Base-by-base conservation (phyloP, 2,113 vertebrate species). In the Gymnarchus niloticus region DNA sequence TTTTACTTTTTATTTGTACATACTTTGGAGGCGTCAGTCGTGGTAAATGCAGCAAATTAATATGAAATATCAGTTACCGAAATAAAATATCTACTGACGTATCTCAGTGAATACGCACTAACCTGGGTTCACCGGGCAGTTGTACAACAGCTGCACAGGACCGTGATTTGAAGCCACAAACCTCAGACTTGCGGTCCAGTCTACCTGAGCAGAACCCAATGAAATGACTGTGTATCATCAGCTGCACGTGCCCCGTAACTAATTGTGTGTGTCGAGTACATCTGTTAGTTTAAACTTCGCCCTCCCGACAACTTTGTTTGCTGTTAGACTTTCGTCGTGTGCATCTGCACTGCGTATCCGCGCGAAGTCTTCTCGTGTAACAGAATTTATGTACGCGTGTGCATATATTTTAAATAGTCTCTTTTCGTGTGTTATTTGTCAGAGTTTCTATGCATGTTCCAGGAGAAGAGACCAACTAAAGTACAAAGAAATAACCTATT, bases 391-490 rank as follows among this genome's bases (percentile, higher is more conserved):
- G 44, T 51, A 49, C 21, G 6, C 23, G 77, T 14, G 77, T 51
- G 23, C 6, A 57, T 25, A 28, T 44, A 25, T 81, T 23, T 48
- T 81, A 81, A 82, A 28, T 41, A 10, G 44, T 56, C n/a, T 23
- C 49, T 82, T 49, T 73, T 80, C 46, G 1, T 25, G 41, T 80
- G 23, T 8, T 19, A 82, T 82, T 51, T 82, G 25, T 81, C 51
- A 49, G 7, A 17, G 52, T 82, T 56, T 54, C 49, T 82, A 82
- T 82, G 81, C 81, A 82, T 82, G 81, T 51, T 21, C 48, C 48
- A 51, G 48, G 23, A 81, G n/a, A 49, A 81, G 14, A 82, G 49
- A 82, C 10, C 28, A n/a, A 21, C n/a, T 49, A 56, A 56, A n/a
- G 12, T 82, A 54, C 51, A 56, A 49, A 81, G 52, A 56, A 33